These are phyloP conservation scores for Silvanus unidentatus DNA, from an alignment of 2,888 invertebrate species.

Conservation along the genomic window DNA sequence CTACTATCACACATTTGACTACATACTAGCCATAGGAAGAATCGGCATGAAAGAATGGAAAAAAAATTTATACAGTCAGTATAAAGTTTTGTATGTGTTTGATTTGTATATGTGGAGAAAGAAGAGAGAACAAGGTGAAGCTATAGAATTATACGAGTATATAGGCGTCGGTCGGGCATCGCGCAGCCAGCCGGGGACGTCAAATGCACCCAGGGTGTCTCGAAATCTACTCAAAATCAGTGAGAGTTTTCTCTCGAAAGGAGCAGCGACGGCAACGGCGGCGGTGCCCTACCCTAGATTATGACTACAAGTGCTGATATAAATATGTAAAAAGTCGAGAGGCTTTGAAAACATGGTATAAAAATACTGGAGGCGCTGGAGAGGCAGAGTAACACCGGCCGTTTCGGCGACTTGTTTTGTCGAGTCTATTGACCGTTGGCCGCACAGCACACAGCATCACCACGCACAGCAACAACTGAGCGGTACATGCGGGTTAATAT, in stretches of 20 bases:
- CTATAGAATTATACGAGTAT: slow-evolving; percentile 25
- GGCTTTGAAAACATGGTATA: too few species aligned
- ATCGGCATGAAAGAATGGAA: slow-evolving; percentile 43
- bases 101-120: slow-evolving; percentile 11
- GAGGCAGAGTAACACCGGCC: slow-evolving; percentile 15
- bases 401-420: slow-evolving; percentile 15
- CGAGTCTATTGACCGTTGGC: background rate
- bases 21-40: slow-evolving; percentile 72
- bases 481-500: slow-evolving; percentile 41
- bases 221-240: slow-evolving; percentile 11
- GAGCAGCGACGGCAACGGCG: slow-evolving; percentile 19
- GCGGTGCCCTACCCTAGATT: slow-evolving; percentile 43
- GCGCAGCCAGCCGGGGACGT: slow-evolving; percentile 40
- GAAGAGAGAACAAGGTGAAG: too few species aligned
- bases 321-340: too few species aligned
- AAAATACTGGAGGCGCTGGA: slow-evolving; percentile 22
- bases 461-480: slow-evolving; percentile 37
- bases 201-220: slow-evolving; percentile 46
- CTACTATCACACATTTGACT: slow-evolving; percentile 99
- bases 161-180: slow-evolving; percentile 33
- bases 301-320: slow-evolving; percentile 48
- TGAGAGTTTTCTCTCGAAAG: slow-evolving; percentile 12
- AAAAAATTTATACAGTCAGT: slow-evolving; percentile 38
- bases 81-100: too few species aligned
- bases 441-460: slow-evolving; percentile 23